Base-by-base conservation (phyloP, 2,888 invertebrate genomes). In the Candidula unifasciata region DNA sequence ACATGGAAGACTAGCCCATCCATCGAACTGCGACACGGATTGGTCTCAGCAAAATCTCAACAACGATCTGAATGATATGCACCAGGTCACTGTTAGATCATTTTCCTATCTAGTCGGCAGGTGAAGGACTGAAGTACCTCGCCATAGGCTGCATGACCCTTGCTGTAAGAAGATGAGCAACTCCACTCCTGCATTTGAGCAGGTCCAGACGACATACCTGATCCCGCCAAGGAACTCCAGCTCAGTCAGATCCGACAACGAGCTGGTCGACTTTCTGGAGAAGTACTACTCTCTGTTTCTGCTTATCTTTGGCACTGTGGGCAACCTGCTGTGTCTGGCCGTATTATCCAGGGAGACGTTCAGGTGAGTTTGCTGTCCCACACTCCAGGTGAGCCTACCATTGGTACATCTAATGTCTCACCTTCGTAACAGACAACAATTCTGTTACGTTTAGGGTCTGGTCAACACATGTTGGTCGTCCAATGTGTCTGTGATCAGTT, bases 341-440 rank as follows among this genome's bases (percentile, higher is more conserved):
- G 83, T 83, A 27, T 69, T 83, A 0, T 78, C 78, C 35, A 77
- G 83, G 71, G 69, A 71, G 69, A 69, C 83, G 3, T 83, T 83
- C 83, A 83, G 83, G 83, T 83, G 16, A 69, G 76, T 10, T 44
- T 6, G 6, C 8, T 0, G 0, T 13, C 6, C 6, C 44, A 27
- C 24, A 64, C 27, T 64, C 27, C 64, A 64, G 21, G 21, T n/a
- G 8, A 2, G 0, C 21, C 27, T 27, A 16, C 27, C 6, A 6
- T 16, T 16, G 8, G 0, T 21, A 16, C 27, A 5, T 44, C 44
- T 13, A 10, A 10, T 13, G 6, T 6, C 44, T 44, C 44, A 44
- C 13, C 44, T 44, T 44, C n/a, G n/a, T n/a, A n/a, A n/a, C n/a
- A n/a, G n/a, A n/a, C n/a, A n/a, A n/a, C n/a, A n/a, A n/a, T n/a